Evolutionary conservation across 2,888 invertebrate species (phyloP), one percentile per base, ranked within the genome.

Genomic region (Odontomyia ornata): DNA sequence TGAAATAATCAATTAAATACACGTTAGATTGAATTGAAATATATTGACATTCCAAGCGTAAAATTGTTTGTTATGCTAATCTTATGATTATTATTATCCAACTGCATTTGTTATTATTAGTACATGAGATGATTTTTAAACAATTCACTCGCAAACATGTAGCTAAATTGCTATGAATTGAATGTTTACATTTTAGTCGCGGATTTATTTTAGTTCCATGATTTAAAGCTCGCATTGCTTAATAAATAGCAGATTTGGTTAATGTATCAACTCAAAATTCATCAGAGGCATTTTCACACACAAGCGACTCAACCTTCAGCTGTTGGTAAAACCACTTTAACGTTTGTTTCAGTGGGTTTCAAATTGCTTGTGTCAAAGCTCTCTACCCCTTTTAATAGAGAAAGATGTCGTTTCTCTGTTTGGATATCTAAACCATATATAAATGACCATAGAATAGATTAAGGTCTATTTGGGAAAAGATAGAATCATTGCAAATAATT

Each of bases 301-400:
- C 23, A 56, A 65, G 11, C 36, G 3, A 64, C 36, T 75, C 67
- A 77, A 95, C 95, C 94, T 93, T 94, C 90, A 83, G 94, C 93
- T 83, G 93, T 94, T 78, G 95, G 95, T 83, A 95, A 91, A 81
- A 94, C 89, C 83, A 92, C 91, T 89, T 95, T 95, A 89, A 95
- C 95, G 84, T 91, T 89, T 78, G 94, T 95, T 84, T 93, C 91
- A 72, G 93, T 93, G 85, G 93, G 91, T 88, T 92, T 93, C 87
- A 93, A 89, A 83, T 89, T 90, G 82, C 91, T 90, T 80, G 92
- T 85, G 88, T 94, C 91, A 89, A 96, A 96, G 84, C 90, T 91
- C 87, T 93, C 92, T 83, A 93, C 91, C 81, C 91, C 92, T 82
- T 92, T 91, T 83, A 93, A 91, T 81, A 96, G 90, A 82, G 93